phyloP scores from a whole-genome alignment of 2,113 vertebrate genomes.

The Oncorhynchus tshawytscha region DNA sequence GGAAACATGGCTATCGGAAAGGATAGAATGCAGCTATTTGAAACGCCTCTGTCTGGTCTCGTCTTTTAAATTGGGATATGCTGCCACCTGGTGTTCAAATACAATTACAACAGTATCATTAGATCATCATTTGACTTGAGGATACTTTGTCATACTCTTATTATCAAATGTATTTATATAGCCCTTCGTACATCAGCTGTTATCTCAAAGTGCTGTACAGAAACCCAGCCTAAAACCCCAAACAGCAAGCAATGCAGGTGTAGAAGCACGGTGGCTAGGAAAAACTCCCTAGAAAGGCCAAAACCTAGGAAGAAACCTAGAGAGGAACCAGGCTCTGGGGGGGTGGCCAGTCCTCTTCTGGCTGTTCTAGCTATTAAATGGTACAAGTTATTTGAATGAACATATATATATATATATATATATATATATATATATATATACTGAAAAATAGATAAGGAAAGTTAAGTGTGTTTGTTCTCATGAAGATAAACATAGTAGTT shows the following conservation, averaged over 20 bases:
- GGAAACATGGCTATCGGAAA: neutral
- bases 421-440: neutral
- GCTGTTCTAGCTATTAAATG: neutral
- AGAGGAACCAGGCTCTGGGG: too few species aligned
- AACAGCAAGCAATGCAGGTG: too few species aligned
- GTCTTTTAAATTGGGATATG: neutral
- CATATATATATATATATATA: too few species aligned
- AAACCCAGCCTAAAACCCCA: too few species aligned
- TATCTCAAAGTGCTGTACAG: too few species aligned
- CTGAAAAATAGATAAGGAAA: neutral
- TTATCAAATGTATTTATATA: too few species aligned
- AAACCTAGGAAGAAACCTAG: too few species aligned
- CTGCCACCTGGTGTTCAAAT: neutral
- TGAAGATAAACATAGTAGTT: neutral
- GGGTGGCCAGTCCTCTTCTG: too few species aligned
- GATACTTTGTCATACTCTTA: too few species aligned
- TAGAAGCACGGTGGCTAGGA: too few species aligned
- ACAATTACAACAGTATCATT: neutral
- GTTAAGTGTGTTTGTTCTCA: neutral
- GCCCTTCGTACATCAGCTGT: too few species aligned
- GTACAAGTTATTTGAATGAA: neutral
- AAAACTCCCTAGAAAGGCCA: too few species aligned
- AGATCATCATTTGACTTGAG: neutral
- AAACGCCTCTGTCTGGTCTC: neutral
- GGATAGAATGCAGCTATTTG: neutral